These are phyloP conservation scores for Lanistes nyassanus DNA, from an alignment of 1,140 invertebrate species.

Conservation along the genomic window DNA sequence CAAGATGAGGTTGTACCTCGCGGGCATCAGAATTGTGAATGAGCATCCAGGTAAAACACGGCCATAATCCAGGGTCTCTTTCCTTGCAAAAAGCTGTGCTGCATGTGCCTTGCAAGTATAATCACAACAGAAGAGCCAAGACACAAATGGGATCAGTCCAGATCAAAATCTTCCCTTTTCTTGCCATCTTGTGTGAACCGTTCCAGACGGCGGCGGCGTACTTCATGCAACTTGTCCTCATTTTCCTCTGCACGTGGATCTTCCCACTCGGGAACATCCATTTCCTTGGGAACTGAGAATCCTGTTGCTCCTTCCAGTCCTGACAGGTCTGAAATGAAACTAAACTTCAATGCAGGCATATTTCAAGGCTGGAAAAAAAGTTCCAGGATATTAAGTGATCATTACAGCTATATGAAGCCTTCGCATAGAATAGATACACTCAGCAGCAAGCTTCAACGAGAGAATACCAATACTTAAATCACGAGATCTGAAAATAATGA, in stretches of 20 bases:
- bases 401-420: too few relatives aligned
- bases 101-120: not conserved
- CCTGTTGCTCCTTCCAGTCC: constrained; percentile 53
- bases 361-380: too few relatives aligned
- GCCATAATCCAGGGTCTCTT: not conserved
- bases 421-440: too few relatives aligned
- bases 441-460: too few relatives aligned
- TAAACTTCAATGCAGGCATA: too few relatives aligned
- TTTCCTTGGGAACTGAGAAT: constrained; percentile 42
- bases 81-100: not conserved
- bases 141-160: constrained; percentile 28
- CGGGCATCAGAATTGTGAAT: too few relatives aligned
- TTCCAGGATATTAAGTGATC: too few relatives aligned
- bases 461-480: too few relatives aligned
- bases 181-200: constrained; percentile 41
- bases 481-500: too few relatives aligned
- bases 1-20: too few relatives aligned
- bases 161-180: constrained; percentile 26
- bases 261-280: constrained; percentile 52
- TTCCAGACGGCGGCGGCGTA: constrained; percentile 52
- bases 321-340: constrained; percentile 32
- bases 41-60: not conserved
- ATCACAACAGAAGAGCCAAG: not conserved
- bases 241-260: constrained; percentile 52
- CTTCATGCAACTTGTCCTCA: constrained; percentile 55